Base-by-base conservation (phyloP, 2,113 vertebrate genomes). In the Thinocorus orbignyianus region DNA sequence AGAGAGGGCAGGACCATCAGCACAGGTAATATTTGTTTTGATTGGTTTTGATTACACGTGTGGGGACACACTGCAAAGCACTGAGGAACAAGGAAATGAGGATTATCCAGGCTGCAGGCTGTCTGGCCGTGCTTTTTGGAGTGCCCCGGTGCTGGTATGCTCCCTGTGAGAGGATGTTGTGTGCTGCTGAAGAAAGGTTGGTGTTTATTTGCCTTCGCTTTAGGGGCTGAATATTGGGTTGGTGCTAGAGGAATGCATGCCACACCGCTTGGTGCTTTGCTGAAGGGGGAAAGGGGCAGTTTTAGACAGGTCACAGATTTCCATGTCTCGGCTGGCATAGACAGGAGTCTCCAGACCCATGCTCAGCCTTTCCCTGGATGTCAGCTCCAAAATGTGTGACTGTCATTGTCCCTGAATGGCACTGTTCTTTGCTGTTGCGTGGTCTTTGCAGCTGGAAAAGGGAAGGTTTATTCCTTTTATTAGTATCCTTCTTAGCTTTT, bases 51-150 rank as follows among this genome's bases (percentile, higher is more conserved):
- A 48, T 54, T 39, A n/a, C 41, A 6, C 12, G 25, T 10, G 30
- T n/a, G 57, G 33, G 73, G 37, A 81, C 54, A 18, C 1, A 4
- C 64, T 61, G 76, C 48, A 35, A 2, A 78, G 58, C 3, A 0
- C 64, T 3, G 1, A 37, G 76, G 70, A 76, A 41, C 1, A 2
- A 68, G 79, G 79, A 84, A 66, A 61, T 5, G 22, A 81, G 58
- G 69, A 1, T 46, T 66, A 31, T 23, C 12, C n/a, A 9, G 72
- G 72, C 80, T 76, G 52, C 20, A 6, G 48, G 65, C 76, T 68
- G 33, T n/a, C 46, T 0, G 1, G 30, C 10, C 0, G 9, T 2
- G 1, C 42, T 3, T 31, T 30, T 64, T 1, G 0, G 18, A 17
- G 82, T 33, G 39, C 51, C 35, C 35, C 35, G 2, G 1, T 5